Evolutionary conservation across 2,888 invertebrate species (phyloP), one percentile per base, ranked within the genome.

Genomic region (Aporophyla lueneburgensis): DNA sequence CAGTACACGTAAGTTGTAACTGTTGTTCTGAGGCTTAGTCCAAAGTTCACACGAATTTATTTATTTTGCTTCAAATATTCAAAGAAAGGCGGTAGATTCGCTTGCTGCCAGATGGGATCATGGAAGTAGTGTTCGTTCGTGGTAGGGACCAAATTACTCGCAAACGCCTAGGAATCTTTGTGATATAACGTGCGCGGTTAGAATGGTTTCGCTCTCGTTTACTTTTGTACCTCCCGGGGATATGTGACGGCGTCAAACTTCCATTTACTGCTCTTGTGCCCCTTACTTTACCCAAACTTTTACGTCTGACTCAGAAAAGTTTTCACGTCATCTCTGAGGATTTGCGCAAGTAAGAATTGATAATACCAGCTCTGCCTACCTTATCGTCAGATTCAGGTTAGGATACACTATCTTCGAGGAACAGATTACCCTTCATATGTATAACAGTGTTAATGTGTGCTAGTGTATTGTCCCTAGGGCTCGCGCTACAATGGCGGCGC

Each of bases 401-500:
- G 24, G 19, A n/a, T 33, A n/a, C 19, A 21, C 24, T 43, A 59
- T 59, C 54, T 53, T 21, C 58, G 19, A n/a, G 7, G 19, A 21
- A 46, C 51, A 58, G 56, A n/a, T 53, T 21, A 9, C 68, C 65
- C 46, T 71, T 6, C 49, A 19, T 27, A n/a, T 33, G 51, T 49
- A 24, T 14, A 33, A 6, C 43, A 65, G 46, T 63, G 67, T 66
- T 27, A 67, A 27, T 49, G 62, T 46, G 58, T 61, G 65, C 56
- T 63, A 19, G 56, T 54, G 21, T 61, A 33, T 63, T 77, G 69
- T 77, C 33, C 43, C 54, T 43, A 53, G 72, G 53, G 46, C 46
- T 69, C 14, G n/a, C 16, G 53, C 53, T n/a, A 62, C 69, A 62
- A 65, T 71, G 71, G 58, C 59, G 54, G 69, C 14, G 66, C 56